Evolutionary conservation across 2,888 invertebrate species (phyloP).

Genomic region (Oxytorus armatus): DNA sequence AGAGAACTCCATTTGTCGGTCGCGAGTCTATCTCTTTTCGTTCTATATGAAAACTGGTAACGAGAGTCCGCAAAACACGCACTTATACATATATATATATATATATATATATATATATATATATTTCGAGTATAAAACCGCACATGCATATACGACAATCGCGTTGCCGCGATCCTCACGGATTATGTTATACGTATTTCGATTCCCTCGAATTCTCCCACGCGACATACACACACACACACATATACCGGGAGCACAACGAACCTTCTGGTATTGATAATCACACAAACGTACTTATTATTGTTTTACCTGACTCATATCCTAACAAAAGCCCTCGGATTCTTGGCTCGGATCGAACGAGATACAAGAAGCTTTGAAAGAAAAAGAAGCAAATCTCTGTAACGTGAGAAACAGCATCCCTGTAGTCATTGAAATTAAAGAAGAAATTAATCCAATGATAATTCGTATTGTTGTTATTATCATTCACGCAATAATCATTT

Average conservation of each 20-base stretch:
- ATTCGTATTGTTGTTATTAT: too few species aligned
- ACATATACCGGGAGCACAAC: constrained; percentile 21
- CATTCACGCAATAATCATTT: too few species aligned
- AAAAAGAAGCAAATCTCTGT: too few species aligned
- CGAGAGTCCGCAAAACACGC: constrained; percentile 18
- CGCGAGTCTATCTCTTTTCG: constrained; percentile 7
- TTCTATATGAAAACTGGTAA: constrained; percentile 34
- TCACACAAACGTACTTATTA: constrained; percentile 31
- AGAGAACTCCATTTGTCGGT: constrained; percentile 35
- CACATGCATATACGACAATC: constrained; percentile 40
- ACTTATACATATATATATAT: neutral
- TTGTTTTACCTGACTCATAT: constrained; percentile 8
- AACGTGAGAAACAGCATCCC: too few species aligned
- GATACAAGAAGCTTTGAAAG: too few species aligned
- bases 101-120: neutral
- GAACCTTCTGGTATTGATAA: constrained; percentile 49
- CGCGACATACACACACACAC: constrained; percentile 9
- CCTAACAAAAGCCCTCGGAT: neutral
- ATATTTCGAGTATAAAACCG: constrained; percentile 24
- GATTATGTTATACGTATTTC: constrained; percentile 44
- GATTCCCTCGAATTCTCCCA: constrained; percentile 42
- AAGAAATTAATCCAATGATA: too few species aligned
- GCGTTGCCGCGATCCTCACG: constrained; percentile 36
- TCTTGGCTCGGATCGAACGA: too few species aligned
- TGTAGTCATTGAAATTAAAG: too few species aligned